These are phyloP conservation scores for Anthopleura xanthogrammica DNA, from an alignment of 92 coral and sea anemone genomes.

Conservation along the genomic window DNA sequence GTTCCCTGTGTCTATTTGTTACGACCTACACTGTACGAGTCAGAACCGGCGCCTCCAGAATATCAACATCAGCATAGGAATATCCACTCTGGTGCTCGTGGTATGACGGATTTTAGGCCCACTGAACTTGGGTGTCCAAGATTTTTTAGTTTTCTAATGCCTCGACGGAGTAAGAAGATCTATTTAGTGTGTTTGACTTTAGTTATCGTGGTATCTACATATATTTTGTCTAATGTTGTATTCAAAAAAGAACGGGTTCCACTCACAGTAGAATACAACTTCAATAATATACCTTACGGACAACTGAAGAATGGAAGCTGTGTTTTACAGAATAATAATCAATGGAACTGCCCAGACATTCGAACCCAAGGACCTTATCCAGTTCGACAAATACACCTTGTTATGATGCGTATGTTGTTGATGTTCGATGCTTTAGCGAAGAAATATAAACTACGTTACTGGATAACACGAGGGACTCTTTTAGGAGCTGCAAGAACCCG, in stretches of 20 bases:
- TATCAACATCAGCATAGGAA: no score
- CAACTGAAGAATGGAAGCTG: constrained; percentile 14
- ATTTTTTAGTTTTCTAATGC: no score
- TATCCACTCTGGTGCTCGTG: no score
- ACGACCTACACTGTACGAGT: no score
- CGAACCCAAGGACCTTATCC: constrained; percentile 33
- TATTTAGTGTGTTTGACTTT: no score
- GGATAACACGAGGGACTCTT: constrained; percentile 67
- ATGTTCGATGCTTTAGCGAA: constrained; percentile 57
- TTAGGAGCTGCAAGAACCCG: constrained; percentile 75
- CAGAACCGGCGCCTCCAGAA: no score
- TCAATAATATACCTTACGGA: constrained; percentile 23
- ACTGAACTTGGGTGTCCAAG: no score
- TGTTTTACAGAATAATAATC: not conserved
- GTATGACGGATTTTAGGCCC: no score
- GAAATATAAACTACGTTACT: constrained; percentile 49
- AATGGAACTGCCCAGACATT: constrained; percentile 71
- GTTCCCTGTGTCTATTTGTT: no score
- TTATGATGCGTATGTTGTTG: constrained; percentile 52
- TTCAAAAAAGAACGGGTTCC: not conserved
- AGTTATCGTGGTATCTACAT: no score
- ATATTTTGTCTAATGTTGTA: no score
- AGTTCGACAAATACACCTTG: constrained; percentile 60
- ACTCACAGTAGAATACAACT: not conserved
- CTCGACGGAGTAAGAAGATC: no score